Evolutionary conservation across 2,797 vertebrate genomes (phyloP).

Genomic region (Miichthys miiuy): DNA sequence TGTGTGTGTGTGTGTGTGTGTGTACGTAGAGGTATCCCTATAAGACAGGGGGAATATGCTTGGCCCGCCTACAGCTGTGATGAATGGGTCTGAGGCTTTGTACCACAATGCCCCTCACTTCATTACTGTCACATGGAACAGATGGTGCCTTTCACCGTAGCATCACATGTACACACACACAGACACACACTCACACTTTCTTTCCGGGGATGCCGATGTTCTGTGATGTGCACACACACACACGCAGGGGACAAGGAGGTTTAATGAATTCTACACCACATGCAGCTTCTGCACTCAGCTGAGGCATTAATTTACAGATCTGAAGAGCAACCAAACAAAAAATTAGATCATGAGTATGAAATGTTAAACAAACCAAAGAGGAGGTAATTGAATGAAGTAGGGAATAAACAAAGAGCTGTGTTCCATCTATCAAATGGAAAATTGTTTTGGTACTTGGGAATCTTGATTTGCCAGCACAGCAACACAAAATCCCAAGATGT

Average conservation of each 20-base stretch:
- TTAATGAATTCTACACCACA: conserved; percentile 84
- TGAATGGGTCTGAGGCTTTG: conserved; percentile 85
- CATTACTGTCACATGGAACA: conserved; percentile 90
- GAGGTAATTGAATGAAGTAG: conserved; percentile 81
- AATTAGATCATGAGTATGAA: conserved; percentile 77
- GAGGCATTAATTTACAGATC: conserved; percentile 83
- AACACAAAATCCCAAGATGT: conserved; percentile 58
- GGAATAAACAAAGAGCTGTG: conserved; percentile 81
- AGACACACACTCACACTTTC: conserved; percentile 41
- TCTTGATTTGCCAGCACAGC: conserved; percentile 61
- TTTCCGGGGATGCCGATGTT: conserved; percentile 71
- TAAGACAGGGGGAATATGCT: conserved; percentile 84
- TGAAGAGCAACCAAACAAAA: conserved; percentile 82
- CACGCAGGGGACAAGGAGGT: conserved; percentile 53
- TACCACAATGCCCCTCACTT: conserved; percentile 87
- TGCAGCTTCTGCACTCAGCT: conserved; percentile 73
- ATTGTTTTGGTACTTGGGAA: conserved; percentile 76
- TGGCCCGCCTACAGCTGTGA: conserved; percentile 84
- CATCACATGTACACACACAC: conserved; percentile 75
- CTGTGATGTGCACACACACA: conserved; percentile 57
- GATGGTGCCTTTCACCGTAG: conserved; percentile 88
- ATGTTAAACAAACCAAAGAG: conserved; percentile 82
- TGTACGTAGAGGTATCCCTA: conserved; percentile 82
- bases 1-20: conserved; percentile 54
- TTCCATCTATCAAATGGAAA: conserved; percentile 73